Conservation (phyloP, 2,888 invertebrate species). For the Ophion slaviceki region DNA sequence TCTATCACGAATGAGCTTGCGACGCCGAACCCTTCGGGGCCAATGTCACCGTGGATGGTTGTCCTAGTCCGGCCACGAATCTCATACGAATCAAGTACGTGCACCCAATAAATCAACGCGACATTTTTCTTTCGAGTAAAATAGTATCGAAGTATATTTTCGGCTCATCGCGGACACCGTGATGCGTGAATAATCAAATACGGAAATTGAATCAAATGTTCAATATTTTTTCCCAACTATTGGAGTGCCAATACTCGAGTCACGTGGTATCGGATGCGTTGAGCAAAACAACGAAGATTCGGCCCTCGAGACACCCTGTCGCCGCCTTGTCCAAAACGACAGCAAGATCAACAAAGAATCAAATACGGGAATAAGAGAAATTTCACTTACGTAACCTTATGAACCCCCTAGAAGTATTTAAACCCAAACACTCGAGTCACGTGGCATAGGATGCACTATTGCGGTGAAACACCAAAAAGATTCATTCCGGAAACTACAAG, state of each 20-base stretch:
- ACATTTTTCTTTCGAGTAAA: neutral
- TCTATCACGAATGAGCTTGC: conserved; percentile 54
- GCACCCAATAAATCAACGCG: neutral
- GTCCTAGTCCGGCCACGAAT: conserved; percentile 55
- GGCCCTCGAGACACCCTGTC: too few relatives aligned
- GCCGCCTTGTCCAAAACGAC: neutral
- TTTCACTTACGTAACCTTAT: conserved; percentile 14
- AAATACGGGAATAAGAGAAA: neutral
- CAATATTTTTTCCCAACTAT: too few relatives aligned
- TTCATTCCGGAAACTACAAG: too few relatives aligned
- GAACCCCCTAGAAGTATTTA: conserved; percentile 18
- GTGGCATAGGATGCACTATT: neutral
- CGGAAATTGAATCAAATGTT: too few relatives aligned
- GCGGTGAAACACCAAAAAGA: neutral
- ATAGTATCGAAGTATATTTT: neutral
- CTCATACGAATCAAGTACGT: neutral
- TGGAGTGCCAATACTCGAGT: neutral
- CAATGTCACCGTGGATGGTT: conserved; percentile 65
- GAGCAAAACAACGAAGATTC: too few relatives aligned
- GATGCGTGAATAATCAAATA: too few relatives aligned
- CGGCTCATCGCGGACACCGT: too few relatives aligned
- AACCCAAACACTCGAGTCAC: conserved; percentile 6
- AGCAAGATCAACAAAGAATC: neutral
- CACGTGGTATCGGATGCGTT: neutral
- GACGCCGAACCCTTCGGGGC: conserved; percentile 53